Evolutionary conservation across 2,888 invertebrate genomes (phyloP).

Genomic region (Abscondita cerata): DNA sequence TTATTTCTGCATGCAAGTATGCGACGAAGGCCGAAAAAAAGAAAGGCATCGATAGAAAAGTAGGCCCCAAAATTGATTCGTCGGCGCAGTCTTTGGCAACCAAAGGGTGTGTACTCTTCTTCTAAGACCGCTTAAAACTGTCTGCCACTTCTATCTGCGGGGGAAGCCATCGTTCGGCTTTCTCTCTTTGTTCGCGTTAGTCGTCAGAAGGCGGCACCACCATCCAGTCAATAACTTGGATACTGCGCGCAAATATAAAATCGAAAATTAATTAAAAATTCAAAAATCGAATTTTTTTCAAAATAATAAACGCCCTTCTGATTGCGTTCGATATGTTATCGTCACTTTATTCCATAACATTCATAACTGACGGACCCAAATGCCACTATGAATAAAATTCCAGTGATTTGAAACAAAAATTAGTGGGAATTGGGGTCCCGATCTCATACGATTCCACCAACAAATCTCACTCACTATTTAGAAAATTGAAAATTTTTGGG

Average conservation of each 20-base stretch:
- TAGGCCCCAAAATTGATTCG: conserved; percentile 60
- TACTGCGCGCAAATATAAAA: conserved; percentile 53
- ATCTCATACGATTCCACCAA: too few relatives aligned
- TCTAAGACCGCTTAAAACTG: conserved; percentile 42
- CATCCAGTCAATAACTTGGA: conserved; percentile 56
- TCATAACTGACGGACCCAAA: too few relatives aligned
- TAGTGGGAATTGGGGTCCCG: too few relatives aligned
- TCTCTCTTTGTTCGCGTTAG: conserved; percentile 45
- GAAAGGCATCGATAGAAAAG: conserved; percentile 57
- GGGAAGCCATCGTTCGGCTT: conserved; percentile 53
- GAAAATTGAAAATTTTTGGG: too few relatives aligned
- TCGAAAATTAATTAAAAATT: conserved; percentile 38
- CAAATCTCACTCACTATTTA: too few relatives aligned
- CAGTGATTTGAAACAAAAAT: too few relatives aligned
- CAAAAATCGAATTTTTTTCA: too few relatives aligned
- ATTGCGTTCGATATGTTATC: too few relatives aligned
- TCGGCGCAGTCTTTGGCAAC: conserved; percentile 70
- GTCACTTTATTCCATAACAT: too few relatives aligned
- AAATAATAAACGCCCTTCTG: too few relatives aligned
- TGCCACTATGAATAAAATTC: too few relatives aligned
- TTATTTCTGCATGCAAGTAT: conserved; percentile 49
- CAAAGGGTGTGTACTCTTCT: conserved; percentile 68
- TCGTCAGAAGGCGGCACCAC: conserved; percentile 51
- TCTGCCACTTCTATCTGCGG: conserved; percentile 41
- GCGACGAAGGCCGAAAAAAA: conserved; percentile 57